These are phyloP conservation scores for Garra rufa DNA, from an alignment of 2,113 vertebrate genomes.

Conservation along the genomic window DNA sequence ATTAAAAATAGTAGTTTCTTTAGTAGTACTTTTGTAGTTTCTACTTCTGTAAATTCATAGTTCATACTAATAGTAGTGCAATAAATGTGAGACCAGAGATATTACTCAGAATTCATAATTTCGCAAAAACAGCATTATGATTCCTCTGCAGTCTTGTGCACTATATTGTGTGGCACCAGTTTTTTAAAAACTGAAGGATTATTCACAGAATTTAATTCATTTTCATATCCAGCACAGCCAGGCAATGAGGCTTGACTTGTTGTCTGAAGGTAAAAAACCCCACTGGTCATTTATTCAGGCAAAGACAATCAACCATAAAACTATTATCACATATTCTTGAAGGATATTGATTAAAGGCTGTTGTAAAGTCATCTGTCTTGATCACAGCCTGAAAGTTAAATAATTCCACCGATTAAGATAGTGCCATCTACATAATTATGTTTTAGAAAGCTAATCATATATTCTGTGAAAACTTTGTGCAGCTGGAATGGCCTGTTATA, in stretches of 20 bases:
- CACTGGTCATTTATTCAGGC: conserved; percentile 38
- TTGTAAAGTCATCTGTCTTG: conserved; percentile 32
- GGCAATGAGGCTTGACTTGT: conserved; percentile 45
- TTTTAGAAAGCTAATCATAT: neutral
- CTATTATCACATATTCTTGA: conserved; percentile 33
- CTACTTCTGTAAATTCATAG: too few relatives aligned
- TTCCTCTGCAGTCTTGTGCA: neutral
- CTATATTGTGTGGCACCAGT: neutral
- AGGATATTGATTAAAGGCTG: conserved; percentile 38
- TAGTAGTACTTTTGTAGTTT: too few relatives aligned
- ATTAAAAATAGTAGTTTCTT: too few relatives aligned
- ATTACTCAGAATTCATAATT: neutral
- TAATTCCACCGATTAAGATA: conserved; percentile 1
- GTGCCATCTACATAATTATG: conserved; percentile 1
- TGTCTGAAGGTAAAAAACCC: conserved; percentile 36
- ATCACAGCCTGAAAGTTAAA: conserved; percentile 11
- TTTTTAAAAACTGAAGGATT: conserved; percentile 17
- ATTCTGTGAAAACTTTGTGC: neutral
- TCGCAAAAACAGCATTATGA: neutral
- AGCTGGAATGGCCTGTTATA: neutral
- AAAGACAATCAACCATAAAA: conserved; percentile 46
- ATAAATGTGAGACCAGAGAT: neutral
- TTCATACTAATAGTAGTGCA: neutral
- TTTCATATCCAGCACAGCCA: conserved; percentile 19
- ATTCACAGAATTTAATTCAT: conserved; percentile 8